These are phyloP conservation scores for Stenichneumon culpator DNA, from an alignment of 2,888 invertebrate species.

Conservation along the genomic window DNA sequence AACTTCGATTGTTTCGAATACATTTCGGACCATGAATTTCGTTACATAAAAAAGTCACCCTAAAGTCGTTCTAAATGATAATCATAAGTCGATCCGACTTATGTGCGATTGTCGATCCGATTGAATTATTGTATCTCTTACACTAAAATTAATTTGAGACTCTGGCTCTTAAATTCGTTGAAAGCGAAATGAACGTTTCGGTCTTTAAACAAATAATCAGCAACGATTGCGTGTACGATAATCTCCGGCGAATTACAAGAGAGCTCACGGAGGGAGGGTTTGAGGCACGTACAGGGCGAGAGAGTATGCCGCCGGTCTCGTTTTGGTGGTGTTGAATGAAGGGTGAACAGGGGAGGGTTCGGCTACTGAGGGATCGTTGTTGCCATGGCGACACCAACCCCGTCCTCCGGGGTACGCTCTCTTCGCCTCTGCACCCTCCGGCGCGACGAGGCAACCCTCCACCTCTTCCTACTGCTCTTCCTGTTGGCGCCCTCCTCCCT, in stretches of 20 bases:
- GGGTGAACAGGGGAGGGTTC: constrained; percentile 80
- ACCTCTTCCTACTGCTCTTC: constrained; percentile 59
- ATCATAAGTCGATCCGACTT: too few relatives aligned
- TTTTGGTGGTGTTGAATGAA: constrained; percentile 72
- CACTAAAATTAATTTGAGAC: neutral
- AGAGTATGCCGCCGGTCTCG: constrained; percentile 48
- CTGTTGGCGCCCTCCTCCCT: constrained; percentile 56
- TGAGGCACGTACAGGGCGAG: neutral
- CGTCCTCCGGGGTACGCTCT: constrained; percentile 78
- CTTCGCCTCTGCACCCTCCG: constrained; percentile 62
- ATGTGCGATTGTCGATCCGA: neutral
- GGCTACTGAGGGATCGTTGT: constrained; percentile 85
- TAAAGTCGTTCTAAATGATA: neutral
- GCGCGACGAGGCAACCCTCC: constrained; percentile 48
- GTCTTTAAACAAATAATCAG: constrained; percentile 51
- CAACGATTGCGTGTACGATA: constrained; percentile 53
- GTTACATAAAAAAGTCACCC: too few relatives aligned
- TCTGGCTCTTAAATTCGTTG: neutral
- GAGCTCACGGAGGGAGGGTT: constrained; percentile 70
- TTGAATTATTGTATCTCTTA: neutral
- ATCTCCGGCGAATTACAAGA: constrained; percentile 77
- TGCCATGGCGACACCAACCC: constrained; percentile 82
- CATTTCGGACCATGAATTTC: too few relatives aligned
- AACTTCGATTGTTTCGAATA: too few relatives aligned
- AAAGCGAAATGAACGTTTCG: neutral